phyloP scores from a whole-genome alignment of 1,140 invertebrate species.

The Hormaphis cornu region DNA sequence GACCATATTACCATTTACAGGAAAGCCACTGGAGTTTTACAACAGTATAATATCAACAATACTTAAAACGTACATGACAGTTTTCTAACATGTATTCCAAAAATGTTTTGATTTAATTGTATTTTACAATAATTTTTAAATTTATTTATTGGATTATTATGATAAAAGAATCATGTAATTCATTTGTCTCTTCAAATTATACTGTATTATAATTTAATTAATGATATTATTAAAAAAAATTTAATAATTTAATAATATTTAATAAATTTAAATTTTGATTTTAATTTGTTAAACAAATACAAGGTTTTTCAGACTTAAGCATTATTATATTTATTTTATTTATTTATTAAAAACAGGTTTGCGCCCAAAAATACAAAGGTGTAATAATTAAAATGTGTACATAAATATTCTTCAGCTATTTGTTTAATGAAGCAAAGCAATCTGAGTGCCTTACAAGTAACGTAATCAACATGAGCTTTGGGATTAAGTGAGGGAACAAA shows the following conservation, averaged over 20 bases:
- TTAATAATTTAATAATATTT: neutral
- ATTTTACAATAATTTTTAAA: neutral
- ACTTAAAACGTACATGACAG: neutral
- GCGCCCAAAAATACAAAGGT: no score
- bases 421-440: no score
- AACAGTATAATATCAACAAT: constrained; percentile 1
- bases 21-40: constrained; percentile 48
- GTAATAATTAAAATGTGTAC: no score
- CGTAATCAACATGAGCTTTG: no score
- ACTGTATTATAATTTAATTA: neutral
- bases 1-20: constrained; percentile 86
- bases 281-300: no score
- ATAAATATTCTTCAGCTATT: no score
- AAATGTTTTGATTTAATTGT: neutral
- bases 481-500: no score
- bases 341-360: no score
- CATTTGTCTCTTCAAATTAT: neutral
- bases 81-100: no score
- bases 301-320: neutral
- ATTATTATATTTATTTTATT: no score
- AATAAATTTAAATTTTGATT: constrained; percentile 1
- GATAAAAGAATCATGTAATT: constrained; percentile 7
- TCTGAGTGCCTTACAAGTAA: no score
- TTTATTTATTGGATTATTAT: neutral
- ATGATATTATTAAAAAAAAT: neutral